Conservation (phyloP, 1,140 invertebrate genomes). For the Bathynomus jamesi region DNA sequence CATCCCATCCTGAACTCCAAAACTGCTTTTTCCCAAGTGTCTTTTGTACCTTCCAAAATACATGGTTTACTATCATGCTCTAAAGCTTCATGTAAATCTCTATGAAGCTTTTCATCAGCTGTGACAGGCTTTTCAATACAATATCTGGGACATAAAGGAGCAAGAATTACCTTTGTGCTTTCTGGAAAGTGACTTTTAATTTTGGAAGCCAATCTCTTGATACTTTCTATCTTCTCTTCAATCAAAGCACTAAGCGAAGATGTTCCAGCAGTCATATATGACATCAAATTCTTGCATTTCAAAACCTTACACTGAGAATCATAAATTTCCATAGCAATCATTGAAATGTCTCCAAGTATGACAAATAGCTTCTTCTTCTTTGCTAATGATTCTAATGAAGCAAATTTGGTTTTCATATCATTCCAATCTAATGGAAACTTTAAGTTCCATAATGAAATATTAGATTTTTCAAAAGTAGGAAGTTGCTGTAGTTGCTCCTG, state of each 20-base stretch:
- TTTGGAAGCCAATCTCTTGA: neutral
- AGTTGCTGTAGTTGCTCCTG: neutral
- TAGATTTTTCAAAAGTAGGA: neutral
- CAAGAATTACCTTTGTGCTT: neutral
- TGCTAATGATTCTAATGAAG: neutral
- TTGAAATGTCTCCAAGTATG: neutral
- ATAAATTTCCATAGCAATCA: neutral
- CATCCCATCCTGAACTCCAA: too few species aligned
- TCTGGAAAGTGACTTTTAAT: neutral
- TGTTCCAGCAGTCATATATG: neutral
- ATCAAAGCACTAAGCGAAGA: neutral
- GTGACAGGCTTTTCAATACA: neutral
- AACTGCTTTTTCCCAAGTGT: neutral
- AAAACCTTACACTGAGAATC: neutral
- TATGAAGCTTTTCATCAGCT: neutral
- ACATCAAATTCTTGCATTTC: neutral
- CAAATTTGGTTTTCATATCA: neutral
- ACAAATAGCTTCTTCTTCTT: neutral
- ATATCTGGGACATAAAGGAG: neutral
- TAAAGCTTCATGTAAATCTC: neutral
- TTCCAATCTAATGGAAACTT: neutral
- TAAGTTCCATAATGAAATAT: neutral
- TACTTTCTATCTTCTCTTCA: neutral
- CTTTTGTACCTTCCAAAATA: neutral
- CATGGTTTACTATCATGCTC: neutral